Evolutionary conservation across 2,797 vertebrate genomes (phyloP).

Genomic region (Muscicapa comitata): DNA sequence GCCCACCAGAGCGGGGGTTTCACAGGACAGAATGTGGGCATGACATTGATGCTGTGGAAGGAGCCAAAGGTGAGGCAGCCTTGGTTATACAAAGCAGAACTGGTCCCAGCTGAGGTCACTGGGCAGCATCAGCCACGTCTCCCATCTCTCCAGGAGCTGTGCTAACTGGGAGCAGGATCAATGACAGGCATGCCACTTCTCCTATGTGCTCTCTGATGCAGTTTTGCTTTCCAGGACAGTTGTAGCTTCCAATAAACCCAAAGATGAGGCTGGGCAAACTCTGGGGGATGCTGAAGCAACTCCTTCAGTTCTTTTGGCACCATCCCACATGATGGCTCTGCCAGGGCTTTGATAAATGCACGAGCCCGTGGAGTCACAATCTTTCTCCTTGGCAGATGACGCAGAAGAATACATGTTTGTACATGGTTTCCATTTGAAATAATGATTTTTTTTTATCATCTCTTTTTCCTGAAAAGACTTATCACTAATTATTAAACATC

Average conservation of each 20-base stretch:
- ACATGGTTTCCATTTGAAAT: neutral
- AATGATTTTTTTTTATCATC: fast-evolving
- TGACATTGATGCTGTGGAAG: neutral
- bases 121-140: neutral
- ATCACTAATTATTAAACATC: neutral
- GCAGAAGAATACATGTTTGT: fast-evolving
- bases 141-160: neutral
- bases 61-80: neutral
- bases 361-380: fast-evolving
- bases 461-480: neutral
- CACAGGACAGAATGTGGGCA: fast-evolving
- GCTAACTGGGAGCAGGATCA: neutral
- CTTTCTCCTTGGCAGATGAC: neutral
- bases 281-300: neutral
- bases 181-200: fast-evolving
- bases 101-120: neutral
- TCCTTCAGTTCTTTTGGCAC: neutral
- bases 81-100: fast-evolving
- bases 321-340: fast-evolving
- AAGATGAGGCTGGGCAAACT: neutral
- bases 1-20: neutral
- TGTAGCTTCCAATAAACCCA: neutral
- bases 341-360: neutral
- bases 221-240: neutral
- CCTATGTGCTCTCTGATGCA: fast-evolving